A percentile compares a stretch with the other conserved stretches of the same genome.
Evolutionary conservation across 2,797 vertebrate species (phyloP).

Genomic region (Setipinna tenuifilis): DNA sequence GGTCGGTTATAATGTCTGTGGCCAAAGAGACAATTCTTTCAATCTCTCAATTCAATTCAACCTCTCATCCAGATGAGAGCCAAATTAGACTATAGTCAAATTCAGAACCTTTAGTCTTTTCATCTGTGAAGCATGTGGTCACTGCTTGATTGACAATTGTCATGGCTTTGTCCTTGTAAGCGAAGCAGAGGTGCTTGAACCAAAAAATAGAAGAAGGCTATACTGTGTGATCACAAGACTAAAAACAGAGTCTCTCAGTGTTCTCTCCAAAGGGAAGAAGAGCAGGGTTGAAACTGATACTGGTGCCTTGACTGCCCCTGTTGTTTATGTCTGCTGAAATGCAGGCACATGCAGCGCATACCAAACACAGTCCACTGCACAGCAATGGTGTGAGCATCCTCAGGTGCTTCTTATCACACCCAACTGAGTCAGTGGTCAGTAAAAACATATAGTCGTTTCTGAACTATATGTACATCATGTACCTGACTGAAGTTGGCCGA

Average conservation of each 20-base stretch:
- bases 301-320: neutral
- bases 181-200: neutral
- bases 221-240: neutral
- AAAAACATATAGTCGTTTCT: neutral
- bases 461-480: neutral
- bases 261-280: neutral
- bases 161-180: neutral
- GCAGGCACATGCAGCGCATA: constrained; percentile 7
- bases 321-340: constrained; percentile 6
- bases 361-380: neutral
- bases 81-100: neutral
- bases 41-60: too few species aligned
- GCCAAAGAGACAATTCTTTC: neutral
- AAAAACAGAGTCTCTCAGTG: neutral
- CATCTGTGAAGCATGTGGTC: neutral
- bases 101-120: neutral
- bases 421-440: neutral
- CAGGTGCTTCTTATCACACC: neutral
- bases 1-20: neutral
- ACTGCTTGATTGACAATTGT: neutral
- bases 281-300: neutral
- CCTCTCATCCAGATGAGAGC: neutral
- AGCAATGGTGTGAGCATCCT: neutral
- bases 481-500: neutral
- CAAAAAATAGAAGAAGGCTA: neutral